Conservation (phyloP, 2,888 invertebrate genomes). For the Andrena marginata region DNA sequence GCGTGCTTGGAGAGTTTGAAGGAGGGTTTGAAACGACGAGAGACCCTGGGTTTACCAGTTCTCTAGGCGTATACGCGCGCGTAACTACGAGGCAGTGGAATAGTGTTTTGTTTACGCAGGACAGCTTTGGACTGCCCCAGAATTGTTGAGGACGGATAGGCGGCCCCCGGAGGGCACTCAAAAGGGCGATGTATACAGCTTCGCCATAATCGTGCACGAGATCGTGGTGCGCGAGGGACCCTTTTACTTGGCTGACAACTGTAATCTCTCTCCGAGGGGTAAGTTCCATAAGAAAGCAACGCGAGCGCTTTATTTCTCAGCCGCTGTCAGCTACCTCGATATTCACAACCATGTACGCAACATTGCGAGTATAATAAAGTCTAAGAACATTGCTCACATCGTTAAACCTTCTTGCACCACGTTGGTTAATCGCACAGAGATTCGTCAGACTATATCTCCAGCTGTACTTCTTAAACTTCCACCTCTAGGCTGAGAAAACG, state of each 20-base stretch:
- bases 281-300: slow-evolving; percentile 76
- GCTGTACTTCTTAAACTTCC: no score
- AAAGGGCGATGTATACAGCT: slow-evolving; percentile 98
- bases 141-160: slow-evolving; percentile 90
- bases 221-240: slow-evolving; percentile 95
- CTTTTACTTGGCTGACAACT: slow-evolving; percentile 91
- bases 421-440: no score
- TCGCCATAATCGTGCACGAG: slow-evolving; percentile 97
- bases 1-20: not conserved
- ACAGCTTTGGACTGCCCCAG: slow-evolving; percentile 96
- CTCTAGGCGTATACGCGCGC: not conserved
- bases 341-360: no score
- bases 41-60: no score
- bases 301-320: not conserved
- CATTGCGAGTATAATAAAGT: no score
- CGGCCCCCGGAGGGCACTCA: slow-evolving; percentile 90
- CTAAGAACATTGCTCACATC: no score
- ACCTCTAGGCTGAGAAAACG: no score
- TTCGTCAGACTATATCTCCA: no score
- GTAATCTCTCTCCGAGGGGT: slow-evolving; percentile 90
- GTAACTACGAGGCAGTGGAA: not conserved
- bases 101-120: slow-evolving; percentile 86
- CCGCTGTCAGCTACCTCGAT: not conserved
- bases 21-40: not conserved
- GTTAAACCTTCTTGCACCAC: no score